These are phyloP conservation scores for Orchesella cincta DNA, from an alignment of 1,140 invertebrate species.

Conservation along the genomic window DNA sequence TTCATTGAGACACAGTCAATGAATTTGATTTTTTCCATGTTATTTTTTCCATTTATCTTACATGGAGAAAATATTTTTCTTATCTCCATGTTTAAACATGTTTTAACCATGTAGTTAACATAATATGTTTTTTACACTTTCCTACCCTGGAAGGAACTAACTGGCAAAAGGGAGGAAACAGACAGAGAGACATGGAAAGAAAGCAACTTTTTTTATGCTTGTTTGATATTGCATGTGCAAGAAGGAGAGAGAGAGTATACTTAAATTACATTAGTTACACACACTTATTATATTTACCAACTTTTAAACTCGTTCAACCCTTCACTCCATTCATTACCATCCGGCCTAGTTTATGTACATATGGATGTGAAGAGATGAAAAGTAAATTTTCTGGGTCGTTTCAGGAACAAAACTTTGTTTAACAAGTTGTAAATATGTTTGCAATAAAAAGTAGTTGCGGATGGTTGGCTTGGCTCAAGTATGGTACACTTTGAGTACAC, in stretches of 20 bases:
- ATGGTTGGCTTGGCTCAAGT: too few species aligned
- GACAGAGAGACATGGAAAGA: slow-evolving; percentile 5
- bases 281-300: neutral
- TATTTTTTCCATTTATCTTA: too few species aligned
- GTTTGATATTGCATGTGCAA: neutral
- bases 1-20: too few species aligned
- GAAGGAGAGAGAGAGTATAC: neutral
- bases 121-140: too few species aligned
- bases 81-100: too few species aligned
- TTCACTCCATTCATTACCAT: neutral
- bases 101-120: too few species aligned
- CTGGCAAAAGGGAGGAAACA: neutral
- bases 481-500: too few species aligned
- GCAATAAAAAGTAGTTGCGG: too few species aligned
- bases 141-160: too few species aligned
- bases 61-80: too few species aligned
- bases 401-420: neutral
- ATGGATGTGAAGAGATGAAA: neutral
- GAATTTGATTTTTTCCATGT: too few species aligned
- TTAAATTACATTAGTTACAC: neutral
- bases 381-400: slow-evolving; percentile 11
- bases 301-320: neutral
- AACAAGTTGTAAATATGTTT: slow-evolving; percentile 26
- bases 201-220: neutral
- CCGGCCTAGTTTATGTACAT: neutral